Conservation (phyloP, 2,797 vertebrate genomes). For the Anableps anableps region DNA sequence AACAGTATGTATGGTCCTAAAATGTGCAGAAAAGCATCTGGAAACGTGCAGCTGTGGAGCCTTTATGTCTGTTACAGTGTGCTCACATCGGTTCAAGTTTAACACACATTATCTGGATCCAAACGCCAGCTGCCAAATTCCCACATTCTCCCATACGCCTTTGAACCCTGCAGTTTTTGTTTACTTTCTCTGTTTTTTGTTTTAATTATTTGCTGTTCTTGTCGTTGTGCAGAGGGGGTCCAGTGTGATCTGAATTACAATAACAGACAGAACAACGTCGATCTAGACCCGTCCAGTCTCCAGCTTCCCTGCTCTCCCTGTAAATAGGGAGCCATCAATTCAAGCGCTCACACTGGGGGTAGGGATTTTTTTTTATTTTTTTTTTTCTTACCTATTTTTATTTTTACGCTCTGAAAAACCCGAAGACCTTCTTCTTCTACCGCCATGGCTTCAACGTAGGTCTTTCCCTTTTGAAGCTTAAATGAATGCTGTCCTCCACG, state of each 20-base stretch:
- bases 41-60: conserved; percentile 57
- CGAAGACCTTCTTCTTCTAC: conserved; percentile 97
- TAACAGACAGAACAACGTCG: conserved; percentile 51
- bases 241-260: conserved; percentile 77
- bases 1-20: conserved; percentile 34
- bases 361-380: conserved; percentile 40
- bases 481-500: conserved; percentile 64
- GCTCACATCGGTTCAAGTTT: conserved; percentile 29
- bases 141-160: conserved; percentile 44
- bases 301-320: conserved; percentile 50
- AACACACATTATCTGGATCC: conserved; percentile 42
- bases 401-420: conserved; percentile 97
- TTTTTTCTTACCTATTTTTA: conserved; percentile 92
- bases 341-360: conserved; percentile 60
- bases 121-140: conserved; percentile 57
- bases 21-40: conserved; percentile 54
- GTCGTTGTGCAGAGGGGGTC: conserved; percentile 19
- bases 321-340: conserved; percentile 64
- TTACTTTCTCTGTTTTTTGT: not conserved
- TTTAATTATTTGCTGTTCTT: conserved; percentile 25
- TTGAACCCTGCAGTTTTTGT: conserved; percentile 8
- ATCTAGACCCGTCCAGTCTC: conserved; percentile 33
- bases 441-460: conserved; percentile 86
- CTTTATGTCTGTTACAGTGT: conserved; percentile 32
- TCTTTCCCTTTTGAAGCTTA: conserved; percentile 58